Conservation (phyloP, 2,797 vertebrate genomes). For the Podarcis siculus region DNA sequence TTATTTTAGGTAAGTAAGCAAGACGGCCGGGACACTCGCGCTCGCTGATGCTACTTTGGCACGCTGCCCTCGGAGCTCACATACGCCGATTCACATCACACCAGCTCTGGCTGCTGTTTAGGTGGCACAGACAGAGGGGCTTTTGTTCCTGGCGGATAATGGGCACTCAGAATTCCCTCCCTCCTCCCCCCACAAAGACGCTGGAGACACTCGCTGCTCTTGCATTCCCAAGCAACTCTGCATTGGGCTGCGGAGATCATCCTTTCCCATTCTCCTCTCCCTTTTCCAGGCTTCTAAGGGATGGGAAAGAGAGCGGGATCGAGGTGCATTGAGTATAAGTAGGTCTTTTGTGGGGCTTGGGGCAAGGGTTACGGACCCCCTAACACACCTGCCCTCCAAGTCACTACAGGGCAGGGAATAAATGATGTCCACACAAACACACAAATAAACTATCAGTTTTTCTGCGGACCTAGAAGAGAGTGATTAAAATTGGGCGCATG, state of each 20-base stretch:
- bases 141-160: conserved; percentile 66
- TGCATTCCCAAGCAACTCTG: conserved; percentile 21
- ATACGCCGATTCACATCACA: background rate
- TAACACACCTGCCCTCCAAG: background rate
- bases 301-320: background rate
- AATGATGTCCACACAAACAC: background rate
- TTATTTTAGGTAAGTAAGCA: conserved; percentile 63
- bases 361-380: background rate
- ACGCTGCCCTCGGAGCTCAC: conserved; percentile 9
- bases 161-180: conserved; percentile 56
- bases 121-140: conserved; percentile 51
- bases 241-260: background rate
- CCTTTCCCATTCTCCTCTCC: background rate
- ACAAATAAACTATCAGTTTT: background rate
- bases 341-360: background rate
- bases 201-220: conserved; percentile 37
- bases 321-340: conserved; percentile 10
- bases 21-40: conserved; percentile 37
- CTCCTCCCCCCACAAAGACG: conserved; percentile 7
- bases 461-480: background rate
- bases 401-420: background rate
- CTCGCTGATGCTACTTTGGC: conserved; percentile 18
- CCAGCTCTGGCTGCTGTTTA: background rate
- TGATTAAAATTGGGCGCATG: background rate
- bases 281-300: background rate